Evolutionary conservation across 1,140 invertebrate genomes (phyloP).

Genomic region (Ceratosolen fusciceps): DNA sequence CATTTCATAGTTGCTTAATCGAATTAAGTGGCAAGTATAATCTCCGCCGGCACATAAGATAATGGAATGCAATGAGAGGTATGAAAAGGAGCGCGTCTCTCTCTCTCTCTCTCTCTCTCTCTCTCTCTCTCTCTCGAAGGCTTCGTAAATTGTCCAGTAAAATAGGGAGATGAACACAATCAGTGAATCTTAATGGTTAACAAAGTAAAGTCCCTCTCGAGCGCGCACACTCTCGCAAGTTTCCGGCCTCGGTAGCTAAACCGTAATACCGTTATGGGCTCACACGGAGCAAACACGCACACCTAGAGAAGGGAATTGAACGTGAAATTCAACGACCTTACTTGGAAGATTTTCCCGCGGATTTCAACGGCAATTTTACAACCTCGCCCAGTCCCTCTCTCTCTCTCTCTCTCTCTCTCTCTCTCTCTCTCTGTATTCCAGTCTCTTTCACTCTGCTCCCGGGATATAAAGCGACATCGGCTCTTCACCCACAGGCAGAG

Average conservation of each 20-base stretch:
- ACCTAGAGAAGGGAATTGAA: background rate
- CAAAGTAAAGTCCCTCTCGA: background rate
- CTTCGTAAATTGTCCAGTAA: background rate
- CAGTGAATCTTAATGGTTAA: background rate
- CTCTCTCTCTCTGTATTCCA: background rate
- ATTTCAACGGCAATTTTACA: constrained; percentile 37
- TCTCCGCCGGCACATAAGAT: too few species aligned
- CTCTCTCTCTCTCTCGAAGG: background rate
- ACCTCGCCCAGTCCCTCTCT: background rate
- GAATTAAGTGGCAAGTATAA: too few species aligned
- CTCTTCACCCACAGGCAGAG: background rate
- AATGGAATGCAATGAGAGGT: too few species aligned
- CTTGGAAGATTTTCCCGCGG: constrained; percentile 27
- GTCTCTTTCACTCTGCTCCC: background rate
- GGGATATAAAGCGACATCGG: background rate
- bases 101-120: too few species aligned
- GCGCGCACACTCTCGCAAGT: too few species aligned
- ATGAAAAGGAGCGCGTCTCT: too few species aligned
- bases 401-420: background rate
- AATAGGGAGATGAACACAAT: background rate
- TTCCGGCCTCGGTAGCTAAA: background rate
- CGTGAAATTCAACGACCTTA: constrained; percentile 30
- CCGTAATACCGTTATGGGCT: background rate
- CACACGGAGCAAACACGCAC: background rate
- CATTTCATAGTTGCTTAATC: too few species aligned